phyloP scores from a whole-genome alignment of 2,113 vertebrate species.

The Strix aluco region DNA sequence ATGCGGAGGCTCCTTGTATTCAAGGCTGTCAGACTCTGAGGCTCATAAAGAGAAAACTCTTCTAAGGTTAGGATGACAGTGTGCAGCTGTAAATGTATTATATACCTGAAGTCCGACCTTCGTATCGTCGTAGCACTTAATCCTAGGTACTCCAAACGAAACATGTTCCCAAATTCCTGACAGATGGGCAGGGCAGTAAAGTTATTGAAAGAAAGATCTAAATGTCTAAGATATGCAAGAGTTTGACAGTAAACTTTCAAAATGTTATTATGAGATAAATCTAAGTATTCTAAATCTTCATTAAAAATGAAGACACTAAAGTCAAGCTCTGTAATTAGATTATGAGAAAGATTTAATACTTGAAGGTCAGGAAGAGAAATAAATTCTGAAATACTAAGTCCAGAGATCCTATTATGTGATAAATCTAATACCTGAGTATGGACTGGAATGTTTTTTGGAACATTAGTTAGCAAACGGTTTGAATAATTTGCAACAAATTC shows the following conservation, averaged over 20 bases:
- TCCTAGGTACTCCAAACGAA: slow-evolving; percentile 76
- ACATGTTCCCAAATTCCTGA: slow-evolving; percentile 74
- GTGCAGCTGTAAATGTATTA: slow-evolving; percentile 67
- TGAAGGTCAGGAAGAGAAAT: slow-evolving; percentile 63
- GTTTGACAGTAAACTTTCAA: slow-evolving; percentile 69
- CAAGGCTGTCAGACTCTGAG: slow-evolving; percentile 70
- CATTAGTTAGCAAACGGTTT: slow-evolving; percentile 8
- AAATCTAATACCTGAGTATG: slow-evolving; percentile 74
- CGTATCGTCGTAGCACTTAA: slow-evolving; percentile 75
- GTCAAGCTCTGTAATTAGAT: slow-evolving; percentile 73
- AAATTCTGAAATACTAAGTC: slow-evolving; percentile 74
- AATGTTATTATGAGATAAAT: slow-evolving; percentile 86
- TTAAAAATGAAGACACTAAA: slow-evolving; percentile 77
- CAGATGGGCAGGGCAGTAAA: slow-evolving; percentile 79
- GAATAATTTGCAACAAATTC: slow-evolving; percentile 68
- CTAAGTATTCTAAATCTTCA: slow-evolving; percentile 75
- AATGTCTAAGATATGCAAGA: slow-evolving; percentile 62
- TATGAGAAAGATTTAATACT: slow-evolving; percentile 83
- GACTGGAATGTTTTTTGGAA: slow-evolving; percentile 64
- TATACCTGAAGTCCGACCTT: slow-evolving; percentile 68
- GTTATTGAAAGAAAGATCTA: slow-evolving; percentile 84
- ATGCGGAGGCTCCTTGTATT: slow-evolving; percentile 74
- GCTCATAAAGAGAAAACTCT: slow-evolving; percentile 67
- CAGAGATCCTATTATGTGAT: slow-evolving; percentile 80
- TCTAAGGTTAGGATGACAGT: slow-evolving; percentile 76